A percentile compares a stretch with the other conserved stretches of the same genome.
Conservation (phyloP, 2,113 vertebrate genomes). For the Sakesphorus luctuosus region DNA sequence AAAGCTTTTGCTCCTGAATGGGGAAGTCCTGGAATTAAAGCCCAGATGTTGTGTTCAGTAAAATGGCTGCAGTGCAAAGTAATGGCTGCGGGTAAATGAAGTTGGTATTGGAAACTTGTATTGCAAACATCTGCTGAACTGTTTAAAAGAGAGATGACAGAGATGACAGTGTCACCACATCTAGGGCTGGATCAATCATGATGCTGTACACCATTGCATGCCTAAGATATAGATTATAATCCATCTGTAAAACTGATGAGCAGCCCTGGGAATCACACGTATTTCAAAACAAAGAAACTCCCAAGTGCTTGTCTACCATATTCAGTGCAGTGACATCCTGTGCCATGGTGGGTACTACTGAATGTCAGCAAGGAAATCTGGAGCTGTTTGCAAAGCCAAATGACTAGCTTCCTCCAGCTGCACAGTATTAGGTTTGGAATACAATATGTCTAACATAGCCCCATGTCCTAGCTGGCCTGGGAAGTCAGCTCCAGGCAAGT, state of each 20-base stretch:
- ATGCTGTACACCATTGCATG: background rate
- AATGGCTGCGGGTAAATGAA: background rate
- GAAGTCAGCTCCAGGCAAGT: background rate
- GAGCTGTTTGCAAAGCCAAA: background rate
- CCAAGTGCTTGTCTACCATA: background rate
- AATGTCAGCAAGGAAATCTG: background rate
- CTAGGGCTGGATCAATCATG: conserved; percentile 2
- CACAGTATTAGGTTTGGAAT: background rate
- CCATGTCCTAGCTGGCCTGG: background rate
- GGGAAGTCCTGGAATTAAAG: background rate
- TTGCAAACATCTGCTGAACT: background rate
- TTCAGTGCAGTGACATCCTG: background rate
- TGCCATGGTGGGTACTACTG: background rate
- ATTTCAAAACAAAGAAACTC: background rate
- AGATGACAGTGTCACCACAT: background rate
- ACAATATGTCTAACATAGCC: background rate
- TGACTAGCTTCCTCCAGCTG: background rate
- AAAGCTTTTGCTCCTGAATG: background rate
- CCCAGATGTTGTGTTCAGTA: background rate
- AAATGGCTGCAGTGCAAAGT: conserved; percentile 8
- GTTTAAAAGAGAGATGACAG: background rate
- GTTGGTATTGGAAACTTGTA: background rate
- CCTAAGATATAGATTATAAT: background rate
- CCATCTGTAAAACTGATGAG: background rate
- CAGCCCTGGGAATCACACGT: background rate